These are phyloP conservation scores for Saxidomus purpurata DNA, from an alignment of 1,140 invertebrate genomes.

Conservation along the genomic window DNA sequence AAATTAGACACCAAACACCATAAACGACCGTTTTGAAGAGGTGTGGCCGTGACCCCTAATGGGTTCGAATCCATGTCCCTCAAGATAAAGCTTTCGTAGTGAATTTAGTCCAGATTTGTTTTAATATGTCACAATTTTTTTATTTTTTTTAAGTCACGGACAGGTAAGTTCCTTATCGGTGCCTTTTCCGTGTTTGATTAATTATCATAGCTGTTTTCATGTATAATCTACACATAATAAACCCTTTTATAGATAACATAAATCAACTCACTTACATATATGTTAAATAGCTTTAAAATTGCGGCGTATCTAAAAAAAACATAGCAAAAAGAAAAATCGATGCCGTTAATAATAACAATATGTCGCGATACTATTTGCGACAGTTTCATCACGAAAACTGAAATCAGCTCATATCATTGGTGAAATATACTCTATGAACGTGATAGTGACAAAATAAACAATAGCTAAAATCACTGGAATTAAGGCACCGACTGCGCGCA, in stretches of 20 bases:
- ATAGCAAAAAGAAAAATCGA: background rate
- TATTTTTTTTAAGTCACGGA: too few relatives aligned
- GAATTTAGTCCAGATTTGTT: too few relatives aligned
- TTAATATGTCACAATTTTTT: too few relatives aligned
- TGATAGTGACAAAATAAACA: slow-evolving; percentile 17
- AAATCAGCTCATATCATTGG: background rate
- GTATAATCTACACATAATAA: background rate
- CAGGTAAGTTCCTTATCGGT: too few relatives aligned
- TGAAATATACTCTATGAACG: slow-evolving; percentile 1
- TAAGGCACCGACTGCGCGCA: background rate
- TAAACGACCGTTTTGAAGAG: too few relatives aligned
- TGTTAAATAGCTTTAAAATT: background rate
- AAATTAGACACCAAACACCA: too few relatives aligned
- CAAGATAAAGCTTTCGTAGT: too few relatives aligned
- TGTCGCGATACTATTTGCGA: background rate
- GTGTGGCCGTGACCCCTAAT: too few relatives aligned
- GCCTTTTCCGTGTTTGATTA: background rate
- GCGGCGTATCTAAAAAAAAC: background rate
- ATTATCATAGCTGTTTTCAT: background rate
- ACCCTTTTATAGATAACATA: background rate
- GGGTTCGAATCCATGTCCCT: too few relatives aligned
- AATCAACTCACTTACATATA: background rate
- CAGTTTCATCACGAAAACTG: slow-evolving; percentile 2
- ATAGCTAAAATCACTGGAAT: slow-evolving; percentile 22
- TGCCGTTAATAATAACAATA: background rate